phyloP scores from a whole-genome alignment of 1,140 invertebrate genomes.

The Potamilus streckersoni region DNA sequence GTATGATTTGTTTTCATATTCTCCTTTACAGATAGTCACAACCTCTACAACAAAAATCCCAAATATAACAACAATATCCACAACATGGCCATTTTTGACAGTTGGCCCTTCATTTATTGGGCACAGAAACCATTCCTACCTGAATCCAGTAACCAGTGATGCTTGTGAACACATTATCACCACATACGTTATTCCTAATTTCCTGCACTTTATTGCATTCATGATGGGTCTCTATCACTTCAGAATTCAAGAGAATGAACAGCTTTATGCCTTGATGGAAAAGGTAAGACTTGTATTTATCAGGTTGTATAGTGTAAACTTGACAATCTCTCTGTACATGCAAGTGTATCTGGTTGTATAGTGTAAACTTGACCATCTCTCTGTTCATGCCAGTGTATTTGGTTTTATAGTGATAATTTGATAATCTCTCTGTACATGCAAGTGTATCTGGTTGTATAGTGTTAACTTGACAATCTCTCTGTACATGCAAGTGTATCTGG shows the following conservation, averaged over 20 bases:
- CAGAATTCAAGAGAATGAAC: constrained; percentile 85
- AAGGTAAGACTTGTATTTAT: constrained; percentile 71
- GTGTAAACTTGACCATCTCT: too few species aligned
- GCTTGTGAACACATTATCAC: constrained; percentile 71
- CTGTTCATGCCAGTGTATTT: too few species aligned
- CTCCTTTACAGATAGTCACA: too few species aligned
- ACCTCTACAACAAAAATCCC: too few species aligned
- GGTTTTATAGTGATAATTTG: not conserved
- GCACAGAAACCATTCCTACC: not conserved
- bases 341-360: too few species aligned
- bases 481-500: too few species aligned
- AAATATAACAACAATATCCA: too few species aligned
- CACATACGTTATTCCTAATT: constrained; percentile 82
- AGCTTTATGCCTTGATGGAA: constrained; percentile 90
- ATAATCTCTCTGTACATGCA: not conserved
- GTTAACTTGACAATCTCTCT: too few species aligned
- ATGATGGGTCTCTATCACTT: constrained; percentile 83
- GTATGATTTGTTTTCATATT: too few species aligned
- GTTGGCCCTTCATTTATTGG: too few species aligned
- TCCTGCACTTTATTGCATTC: constrained; percentile 82
- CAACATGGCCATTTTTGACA: too few species aligned
- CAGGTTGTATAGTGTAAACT: not conserved
- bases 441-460: too few species aligned
- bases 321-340: not conserved
- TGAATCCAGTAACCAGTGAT: constrained; percentile 1